Evolutionary conservation across 2,797 vertebrate genomes (phyloP).

Genomic region (Manis javanica): DNA sequence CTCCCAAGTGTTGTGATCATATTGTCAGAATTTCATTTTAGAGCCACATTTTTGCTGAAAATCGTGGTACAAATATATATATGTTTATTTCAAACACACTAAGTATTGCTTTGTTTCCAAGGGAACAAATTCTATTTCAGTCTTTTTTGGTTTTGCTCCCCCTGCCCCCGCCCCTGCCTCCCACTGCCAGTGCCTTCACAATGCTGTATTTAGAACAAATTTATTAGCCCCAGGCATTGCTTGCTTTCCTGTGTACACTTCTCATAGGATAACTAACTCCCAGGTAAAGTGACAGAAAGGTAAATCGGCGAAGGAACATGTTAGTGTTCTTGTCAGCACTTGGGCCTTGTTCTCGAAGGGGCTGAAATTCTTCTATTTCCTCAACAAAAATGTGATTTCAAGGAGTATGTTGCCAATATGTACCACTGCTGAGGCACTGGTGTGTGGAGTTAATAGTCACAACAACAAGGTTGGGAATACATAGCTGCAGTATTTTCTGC

Average conservation of each 20-base stretch:
- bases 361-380: slow-evolving; percentile 55
- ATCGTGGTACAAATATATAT: slow-evolving; percentile 24
- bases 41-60: slow-evolving; percentile 13
- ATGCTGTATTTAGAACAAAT: slow-evolving; percentile 44
- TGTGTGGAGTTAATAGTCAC: neutral
- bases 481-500: neutral
- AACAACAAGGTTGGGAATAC: slow-evolving; percentile 34
- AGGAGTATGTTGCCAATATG: slow-evolving; percentile 24
- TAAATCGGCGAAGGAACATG: neutral
- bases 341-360: slow-evolving; percentile 28
- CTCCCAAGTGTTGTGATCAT: slow-evolving; percentile 4
- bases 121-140: slow-evolving; percentile 66
- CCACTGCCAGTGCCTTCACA: neutral
- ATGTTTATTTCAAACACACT: slow-evolving; percentile 27
- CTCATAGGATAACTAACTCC: slow-evolving; percentile 18
- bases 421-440: slow-evolving; percentile 11
- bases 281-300: slow-evolving; percentile 57
- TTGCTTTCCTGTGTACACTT: slow-evolving; percentile 48
- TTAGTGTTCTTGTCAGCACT: slow-evolving; percentile 50
- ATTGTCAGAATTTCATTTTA: slow-evolving; percentile 60
- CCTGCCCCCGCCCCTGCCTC: no score
- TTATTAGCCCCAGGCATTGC: slow-evolving; percentile 60
- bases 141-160: neutral
- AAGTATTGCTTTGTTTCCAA: slow-evolving; percentile 72
- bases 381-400: slow-evolving; percentile 39